phyloP scores from a whole-genome alignment of 2,797 vertebrate genomes.

The Spheniscus humboldti region DNA sequence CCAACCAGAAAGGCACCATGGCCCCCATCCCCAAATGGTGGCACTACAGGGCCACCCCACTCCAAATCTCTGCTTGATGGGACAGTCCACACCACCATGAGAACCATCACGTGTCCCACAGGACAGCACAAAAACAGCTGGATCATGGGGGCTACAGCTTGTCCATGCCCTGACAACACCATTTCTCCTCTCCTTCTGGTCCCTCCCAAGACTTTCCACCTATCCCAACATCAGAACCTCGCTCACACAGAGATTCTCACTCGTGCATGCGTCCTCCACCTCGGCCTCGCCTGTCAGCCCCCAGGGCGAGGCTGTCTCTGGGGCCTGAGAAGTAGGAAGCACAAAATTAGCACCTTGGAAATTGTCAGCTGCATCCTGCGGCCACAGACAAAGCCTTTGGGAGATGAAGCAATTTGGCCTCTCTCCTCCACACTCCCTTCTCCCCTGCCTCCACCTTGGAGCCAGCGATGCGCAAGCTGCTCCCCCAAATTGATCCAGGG shows the following conservation, averaged over 20 bases:
- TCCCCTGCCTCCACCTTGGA: fast-evolving
- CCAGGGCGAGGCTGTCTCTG: background rate
- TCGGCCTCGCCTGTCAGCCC: background rate
- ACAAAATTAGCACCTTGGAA: background rate
- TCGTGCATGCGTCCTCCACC: fast-evolving
- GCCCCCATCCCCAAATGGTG: background rate
- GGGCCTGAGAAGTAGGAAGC: background rate
- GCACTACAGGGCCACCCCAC: background rate
- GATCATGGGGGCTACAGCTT: fast-evolving
- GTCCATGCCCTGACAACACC: background rate
- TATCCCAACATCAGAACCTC: background rate
- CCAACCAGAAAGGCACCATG: background rate
- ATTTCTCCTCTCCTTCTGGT: background rate
- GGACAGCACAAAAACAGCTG: background rate
- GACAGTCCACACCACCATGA: background rate
- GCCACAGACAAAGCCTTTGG: background rate
- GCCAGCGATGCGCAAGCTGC: background rate
- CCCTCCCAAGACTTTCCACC: background rate
- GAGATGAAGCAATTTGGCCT: background rate
- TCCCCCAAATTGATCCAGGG: background rate
- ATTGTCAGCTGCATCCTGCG: background rate
- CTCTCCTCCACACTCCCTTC: background rate
- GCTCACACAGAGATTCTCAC: fast-evolving
- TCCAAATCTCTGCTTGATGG: background rate
- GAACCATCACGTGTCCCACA: fast-evolving